phyloP scores from a whole-genome alignment of 92 coral and sea anemone species.

The Zoanthus gigantus region DNA sequence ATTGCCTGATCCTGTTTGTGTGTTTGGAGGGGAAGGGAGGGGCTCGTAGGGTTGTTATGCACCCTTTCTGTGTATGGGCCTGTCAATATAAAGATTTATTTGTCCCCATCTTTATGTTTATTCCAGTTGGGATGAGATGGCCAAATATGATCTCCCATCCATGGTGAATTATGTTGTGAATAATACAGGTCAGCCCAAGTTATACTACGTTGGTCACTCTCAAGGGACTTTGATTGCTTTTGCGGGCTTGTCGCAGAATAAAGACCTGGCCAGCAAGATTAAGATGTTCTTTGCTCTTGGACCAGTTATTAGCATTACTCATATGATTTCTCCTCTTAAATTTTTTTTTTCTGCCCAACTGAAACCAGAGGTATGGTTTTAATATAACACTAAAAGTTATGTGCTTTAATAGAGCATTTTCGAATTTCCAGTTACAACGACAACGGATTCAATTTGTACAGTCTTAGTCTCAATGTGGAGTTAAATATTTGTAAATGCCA shows the following conservation, averaged over 20 bases:
- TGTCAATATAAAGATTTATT: too few relatives aligned
- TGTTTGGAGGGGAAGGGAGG: too few relatives aligned
- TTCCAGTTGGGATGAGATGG: slow-evolving; percentile 95
- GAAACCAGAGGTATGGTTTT: slow-evolving; percentile 70
- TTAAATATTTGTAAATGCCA: too few relatives aligned
- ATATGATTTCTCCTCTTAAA: slow-evolving; percentile 76
- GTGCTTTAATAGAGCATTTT: too few relatives aligned
- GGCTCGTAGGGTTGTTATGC: too few relatives aligned
- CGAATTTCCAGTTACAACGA: too few relatives aligned
- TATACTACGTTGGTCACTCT: slow-evolving; percentile 91
- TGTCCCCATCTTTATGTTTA: neutral
- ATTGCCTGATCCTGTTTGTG: too few relatives aligned
- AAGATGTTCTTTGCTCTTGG: slow-evolving; percentile 85
- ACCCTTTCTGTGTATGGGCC: too few relatives aligned
- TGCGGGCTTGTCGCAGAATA: slow-evolving; percentile 85
- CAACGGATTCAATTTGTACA: too few relatives aligned
- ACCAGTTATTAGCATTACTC: slow-evolving; percentile 78
- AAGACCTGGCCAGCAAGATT: slow-evolving; percentile 77
- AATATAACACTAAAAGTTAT: too few relatives aligned
- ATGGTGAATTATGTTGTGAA: slow-evolving; percentile 77
- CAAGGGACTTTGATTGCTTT: slow-evolving; percentile 93
- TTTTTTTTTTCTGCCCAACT: slow-evolving; percentile 57
- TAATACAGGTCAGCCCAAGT: slow-evolving; percentile 61
- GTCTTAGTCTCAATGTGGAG: too few relatives aligned
- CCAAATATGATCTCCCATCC: slow-evolving; percentile 91